phyloP scores from a whole-genome alignment of 2,797 vertebrate species.

The Astyanax mexicanus region DNA sequence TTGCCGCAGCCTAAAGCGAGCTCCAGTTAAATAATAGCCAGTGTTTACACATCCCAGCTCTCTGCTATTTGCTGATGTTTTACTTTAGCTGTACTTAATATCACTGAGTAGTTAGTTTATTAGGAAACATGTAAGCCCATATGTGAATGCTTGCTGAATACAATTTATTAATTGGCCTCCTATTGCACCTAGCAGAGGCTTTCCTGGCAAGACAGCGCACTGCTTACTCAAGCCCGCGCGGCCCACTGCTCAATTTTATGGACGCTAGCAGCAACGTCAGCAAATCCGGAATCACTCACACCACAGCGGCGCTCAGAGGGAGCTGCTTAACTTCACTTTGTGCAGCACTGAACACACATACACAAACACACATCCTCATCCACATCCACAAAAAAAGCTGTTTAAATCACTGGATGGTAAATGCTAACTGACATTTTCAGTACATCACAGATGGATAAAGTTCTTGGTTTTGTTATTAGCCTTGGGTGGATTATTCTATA shows the following conservation, averaged over 20 bases:
- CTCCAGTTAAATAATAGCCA: constrained; percentile 14
- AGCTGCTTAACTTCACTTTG: constrained; percentile 46
- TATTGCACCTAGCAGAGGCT: constrained; percentile 48
- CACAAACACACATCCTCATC: constrained; percentile 11
- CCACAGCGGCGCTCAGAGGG: constrained; percentile 56
- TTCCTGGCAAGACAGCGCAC: constrained; percentile 51
- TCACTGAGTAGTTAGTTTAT: constrained; percentile 56
- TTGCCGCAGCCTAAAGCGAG: not conserved
- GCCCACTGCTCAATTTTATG: constrained; percentile 61
- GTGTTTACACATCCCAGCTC: constrained; percentile 27
- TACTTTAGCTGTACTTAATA: constrained; percentile 50
- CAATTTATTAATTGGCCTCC: constrained; percentile 61
- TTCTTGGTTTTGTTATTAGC: too few species aligned
- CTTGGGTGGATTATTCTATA: too few species aligned
- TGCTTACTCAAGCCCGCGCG: constrained; percentile 52
- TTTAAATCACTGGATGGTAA: not conserved
- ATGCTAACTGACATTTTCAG: constrained; percentile 9
- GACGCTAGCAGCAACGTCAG: constrained; percentile 63
- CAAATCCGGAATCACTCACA: constrained; percentile 61
- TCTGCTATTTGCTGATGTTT: constrained; percentile 54
- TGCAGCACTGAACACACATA: constrained; percentile 6
- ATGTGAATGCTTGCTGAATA: constrained; percentile 47
- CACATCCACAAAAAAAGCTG: constrained; percentile 1
- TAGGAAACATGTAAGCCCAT: constrained; percentile 49
- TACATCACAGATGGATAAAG: not conserved